phyloP scores from a whole-genome alignment of 2,797 vertebrate species.

The Cygnus olor region DNA sequence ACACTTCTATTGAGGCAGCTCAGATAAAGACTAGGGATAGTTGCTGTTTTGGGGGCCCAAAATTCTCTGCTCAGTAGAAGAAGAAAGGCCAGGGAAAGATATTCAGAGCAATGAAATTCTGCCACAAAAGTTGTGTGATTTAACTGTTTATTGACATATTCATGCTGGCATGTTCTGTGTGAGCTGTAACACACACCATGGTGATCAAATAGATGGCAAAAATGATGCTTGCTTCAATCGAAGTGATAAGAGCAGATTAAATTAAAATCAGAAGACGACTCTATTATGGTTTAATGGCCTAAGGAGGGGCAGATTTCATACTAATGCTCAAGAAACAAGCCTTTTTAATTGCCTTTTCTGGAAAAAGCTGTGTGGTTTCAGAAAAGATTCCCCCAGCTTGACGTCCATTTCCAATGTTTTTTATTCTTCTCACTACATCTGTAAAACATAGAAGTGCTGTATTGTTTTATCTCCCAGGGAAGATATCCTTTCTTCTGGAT shows the following conservation, averaged over 20 bases:
- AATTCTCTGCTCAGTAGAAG: neutral
- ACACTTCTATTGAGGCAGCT: neutral
- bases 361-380: slow-evolving; percentile 29
- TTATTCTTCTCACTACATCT: slow-evolving; percentile 51
- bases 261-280: slow-evolving; percentile 47
- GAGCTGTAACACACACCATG: neutral
- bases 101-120: neutral
- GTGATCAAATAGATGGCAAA: slow-evolving; percentile 13
- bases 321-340: slow-evolving; percentile 5
- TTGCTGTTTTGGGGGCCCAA: neutral
- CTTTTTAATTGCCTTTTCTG: slow-evolving; percentile 47
- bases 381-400: neutral
- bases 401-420: slow-evolving; percentile 29
- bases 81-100: neutral
- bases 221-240: neutral
- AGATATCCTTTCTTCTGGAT: slow-evolving; percentile 65
- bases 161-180: neutral
- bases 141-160: neutral
- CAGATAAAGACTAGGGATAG: neutral
- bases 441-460: slow-evolving; percentile 62
- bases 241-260: slow-evolving; percentile 28
- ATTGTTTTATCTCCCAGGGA: slow-evolving; percentile 72
- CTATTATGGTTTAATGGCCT: neutral
- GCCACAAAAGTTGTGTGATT: neutral
- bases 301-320: neutral